phyloP scores from a whole-genome alignment of 2,113 vertebrate genomes.

The Phaethon lepturus region DNA sequence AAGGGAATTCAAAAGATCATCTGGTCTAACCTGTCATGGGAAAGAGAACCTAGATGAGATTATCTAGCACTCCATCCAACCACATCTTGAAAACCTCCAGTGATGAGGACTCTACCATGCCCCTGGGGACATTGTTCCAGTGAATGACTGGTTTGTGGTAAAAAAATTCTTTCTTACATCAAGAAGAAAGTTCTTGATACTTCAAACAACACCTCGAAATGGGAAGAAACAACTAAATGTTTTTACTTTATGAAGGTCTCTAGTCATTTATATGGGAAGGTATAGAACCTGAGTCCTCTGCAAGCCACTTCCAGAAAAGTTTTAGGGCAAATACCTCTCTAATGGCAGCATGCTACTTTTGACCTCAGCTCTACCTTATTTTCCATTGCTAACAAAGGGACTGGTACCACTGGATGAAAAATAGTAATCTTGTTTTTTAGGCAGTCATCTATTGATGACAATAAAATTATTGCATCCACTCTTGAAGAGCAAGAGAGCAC shows the following conservation, averaged over 20 bases:
- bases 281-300: neutral
- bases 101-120: neutral
- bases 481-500: neutral
- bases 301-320: neutral
- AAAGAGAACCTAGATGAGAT: neutral
- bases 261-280: neutral
- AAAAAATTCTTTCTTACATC: neutral
- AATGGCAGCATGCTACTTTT: neutral
- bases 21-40: neutral
- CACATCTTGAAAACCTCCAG: accelerated
- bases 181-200: neutral
- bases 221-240: neutral
- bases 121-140: neutral
- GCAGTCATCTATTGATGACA: neutral
- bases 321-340: neutral
- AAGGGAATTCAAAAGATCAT: neutral
- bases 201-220: neutral
- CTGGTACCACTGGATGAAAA: neutral
- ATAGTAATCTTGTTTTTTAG: neutral
- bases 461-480: neutral
- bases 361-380: neutral
- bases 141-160: neutral
- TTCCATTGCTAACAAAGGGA: neutral
- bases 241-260: neutral
- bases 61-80: neutral